phyloP scores from a whole-genome alignment of 2,888 invertebrate species.

The Meiosimyza platycephala region DNA sequence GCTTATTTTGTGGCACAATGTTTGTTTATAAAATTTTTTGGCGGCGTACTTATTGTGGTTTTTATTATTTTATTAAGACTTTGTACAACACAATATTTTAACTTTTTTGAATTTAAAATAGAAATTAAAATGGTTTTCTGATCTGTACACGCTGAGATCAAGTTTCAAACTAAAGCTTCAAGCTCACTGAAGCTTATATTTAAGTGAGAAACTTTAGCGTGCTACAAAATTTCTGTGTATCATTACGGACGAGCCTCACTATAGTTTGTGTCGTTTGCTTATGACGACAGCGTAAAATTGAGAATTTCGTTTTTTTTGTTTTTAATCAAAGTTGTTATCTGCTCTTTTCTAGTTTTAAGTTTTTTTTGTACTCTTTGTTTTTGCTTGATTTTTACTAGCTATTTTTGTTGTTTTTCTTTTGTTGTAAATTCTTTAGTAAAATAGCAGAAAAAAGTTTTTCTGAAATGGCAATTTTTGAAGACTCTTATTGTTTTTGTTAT shows the following conservation, averaged over 20 bases:
- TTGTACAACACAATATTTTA: conserved; percentile 10
- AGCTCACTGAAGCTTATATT: conserved; percentile 53
- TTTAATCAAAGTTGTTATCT: too few relatives aligned
- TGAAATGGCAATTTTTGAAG: too few relatives aligned
- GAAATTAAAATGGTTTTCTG: conserved; percentile 15
- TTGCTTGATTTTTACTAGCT: too few relatives aligned
- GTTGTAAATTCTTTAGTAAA: too few relatives aligned
- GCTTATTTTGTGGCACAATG: background rate
- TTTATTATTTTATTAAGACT: conserved; percentile 15
- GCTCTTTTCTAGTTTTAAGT: too few relatives aligned
- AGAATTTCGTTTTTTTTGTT: too few relatives aligned
- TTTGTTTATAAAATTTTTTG: too few relatives aligned
- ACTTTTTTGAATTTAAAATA: conserved; percentile 5
- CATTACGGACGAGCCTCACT: background rate
- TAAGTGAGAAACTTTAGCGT: conserved; percentile 44
- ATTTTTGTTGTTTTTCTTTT: too few relatives aligned
- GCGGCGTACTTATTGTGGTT: background rate
- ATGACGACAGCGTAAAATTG: conserved; percentile 11
- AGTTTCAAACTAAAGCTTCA: conserved; percentile 54
- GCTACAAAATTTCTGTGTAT: background rate
- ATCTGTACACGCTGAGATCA: conserved; percentile 45
- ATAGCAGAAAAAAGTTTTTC: too few relatives aligned
- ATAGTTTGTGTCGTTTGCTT: background rate
- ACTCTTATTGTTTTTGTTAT: too few relatives aligned
- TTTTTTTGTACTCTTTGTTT: too few relatives aligned